Base-by-base conservation (phyloP, 2,888 invertebrate genomes). In the Trissolcus japonicus region DNA sequence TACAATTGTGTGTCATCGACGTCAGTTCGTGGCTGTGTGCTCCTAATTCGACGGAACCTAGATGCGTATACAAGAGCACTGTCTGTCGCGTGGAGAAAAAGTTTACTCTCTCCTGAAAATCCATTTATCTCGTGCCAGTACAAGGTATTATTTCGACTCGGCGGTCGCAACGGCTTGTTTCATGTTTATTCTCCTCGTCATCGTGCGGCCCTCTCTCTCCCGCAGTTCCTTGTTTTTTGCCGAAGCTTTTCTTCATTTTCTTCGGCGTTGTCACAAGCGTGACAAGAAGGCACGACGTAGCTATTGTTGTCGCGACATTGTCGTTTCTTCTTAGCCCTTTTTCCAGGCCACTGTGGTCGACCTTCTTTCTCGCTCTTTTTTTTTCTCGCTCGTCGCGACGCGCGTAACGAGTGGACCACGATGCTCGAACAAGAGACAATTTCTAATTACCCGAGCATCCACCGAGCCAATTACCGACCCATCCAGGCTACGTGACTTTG, bases 51-150 rank as follows among this genome's bases (percentile, higher is more conserved):
- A 48, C 17, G 17, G 14, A 25, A 71, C 43, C 71, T 66, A 66
- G 61, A 61, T 61, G 69, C 53, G 61, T 60, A n/a, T n/a, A 40
- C 48, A 35, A 51, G 21, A 41, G 57, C 53, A 17, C 54, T 56
- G 61, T 62, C 69, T 59, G 65, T 76, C 65, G 25, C 21, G 17
- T n/a, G 1, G 57, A 48, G 62, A 68, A 66, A 79, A 68, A 74
- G 73, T 79, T 72, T 69, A 62, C 68, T 74, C 65, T 74, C 65
- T 63, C 60, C 60, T 48, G 74, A 75, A 78, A 74, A 80, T 79
- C 80, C 79, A 81, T 81, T 81, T 80, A 81, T 81, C 80, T 76
- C 66, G 74, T 69, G 76, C 59, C 71, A 61, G 69, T 63, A 62
- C 66, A 66, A 73, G 73, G 72, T 67, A 73, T 69, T 76, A 73